Base-by-base conservation (phyloP, 2,888 invertebrate species). In the Ochlodes sylvanus region DNA sequence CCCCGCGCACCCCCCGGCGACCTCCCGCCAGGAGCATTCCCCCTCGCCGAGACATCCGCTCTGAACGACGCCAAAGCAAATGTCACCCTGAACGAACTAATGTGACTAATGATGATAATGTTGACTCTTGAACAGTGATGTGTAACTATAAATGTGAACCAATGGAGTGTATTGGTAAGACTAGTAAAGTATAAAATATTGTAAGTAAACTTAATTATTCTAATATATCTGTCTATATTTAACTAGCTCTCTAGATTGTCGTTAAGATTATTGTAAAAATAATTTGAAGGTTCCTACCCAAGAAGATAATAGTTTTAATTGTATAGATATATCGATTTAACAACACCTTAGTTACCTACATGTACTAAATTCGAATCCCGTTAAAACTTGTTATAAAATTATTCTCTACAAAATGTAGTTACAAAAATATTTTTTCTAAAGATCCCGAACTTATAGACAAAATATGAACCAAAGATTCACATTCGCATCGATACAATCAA, bases 281-380 rank as follows among this genome's bases (percentile, higher is more conserved):
- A 85, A 88, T 85, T 85, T 83, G 84, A 91, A 84, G 89, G 92
- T 92, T 92, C 92, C 92, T 92, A 92, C 86, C 87, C 88, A 80
- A 89, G 44, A 85, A 85, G 79, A 82, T 85, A 83, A 84, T 81
- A 79, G 79, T 76, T 78, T 79, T 80, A 85, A 85, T 79, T 82
- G 80, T 81, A 86, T 85, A 83, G 82, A 79, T 87, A 87, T 84
- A 81, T 75, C 77, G 79, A 80, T 80, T 76, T 77, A 71, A 81
- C 76, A 75, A 80, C 81, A 83, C 50, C 50, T 50, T 12, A 85
- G 86, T 89, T 90, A 90, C 90, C 90, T 86, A 80, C 77, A 76
- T 71, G 61, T 72, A 66, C 66, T 70, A 57, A 64, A 68, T 62
- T 41, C 57, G 12, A 57, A 64, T 60, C 58, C 41, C 52, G 50